phyloP scores from a whole-genome alignment of 2,113 vertebrate genomes.

The Cairina moschata region DNA sequence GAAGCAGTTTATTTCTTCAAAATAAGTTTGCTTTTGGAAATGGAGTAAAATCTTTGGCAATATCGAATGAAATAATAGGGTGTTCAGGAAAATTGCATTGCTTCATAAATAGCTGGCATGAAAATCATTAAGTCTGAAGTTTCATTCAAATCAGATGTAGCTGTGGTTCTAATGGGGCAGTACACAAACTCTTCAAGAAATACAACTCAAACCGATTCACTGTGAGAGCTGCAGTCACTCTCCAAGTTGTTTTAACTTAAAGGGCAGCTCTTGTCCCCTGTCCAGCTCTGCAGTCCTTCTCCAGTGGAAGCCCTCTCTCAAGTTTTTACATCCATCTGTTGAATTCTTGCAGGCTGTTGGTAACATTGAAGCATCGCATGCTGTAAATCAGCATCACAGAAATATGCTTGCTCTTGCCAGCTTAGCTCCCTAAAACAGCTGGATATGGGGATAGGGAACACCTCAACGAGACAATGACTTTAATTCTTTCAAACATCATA shows the following conservation, averaged over 20 bases:
- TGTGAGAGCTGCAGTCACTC: not conserved
- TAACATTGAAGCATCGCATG: not conserved
- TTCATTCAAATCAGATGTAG: constrained; percentile 80
- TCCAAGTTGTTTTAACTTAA: not conserved
- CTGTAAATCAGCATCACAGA: not conserved
- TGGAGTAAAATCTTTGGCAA: constrained; percentile 74
- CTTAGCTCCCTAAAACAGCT: not conserved
- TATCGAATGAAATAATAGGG: constrained; percentile 77
- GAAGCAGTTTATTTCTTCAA: constrained; percentile 78
- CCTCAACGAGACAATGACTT: not conserved
- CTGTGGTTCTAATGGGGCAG: constrained; percentile 53
- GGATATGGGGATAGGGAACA: not conserved
- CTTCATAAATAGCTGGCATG: constrained; percentile 74
- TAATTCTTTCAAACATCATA: not conserved
- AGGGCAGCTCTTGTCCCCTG: not conserved
- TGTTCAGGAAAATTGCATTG: constrained; percentile 76
- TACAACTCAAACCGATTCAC: not conserved
- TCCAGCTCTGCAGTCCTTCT: not conserved
- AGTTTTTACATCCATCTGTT: not conserved
- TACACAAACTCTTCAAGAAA: not conserved
- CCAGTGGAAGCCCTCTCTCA: not conserved
- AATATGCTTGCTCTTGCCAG: not conserved
- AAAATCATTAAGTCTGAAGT: constrained; percentile 73
- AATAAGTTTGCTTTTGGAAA: constrained; percentile 77
- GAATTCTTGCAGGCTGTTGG: not conserved